phyloP scores from a whole-genome alignment of 2,888 invertebrate species.

The Neoscelio sp. region DNA sequence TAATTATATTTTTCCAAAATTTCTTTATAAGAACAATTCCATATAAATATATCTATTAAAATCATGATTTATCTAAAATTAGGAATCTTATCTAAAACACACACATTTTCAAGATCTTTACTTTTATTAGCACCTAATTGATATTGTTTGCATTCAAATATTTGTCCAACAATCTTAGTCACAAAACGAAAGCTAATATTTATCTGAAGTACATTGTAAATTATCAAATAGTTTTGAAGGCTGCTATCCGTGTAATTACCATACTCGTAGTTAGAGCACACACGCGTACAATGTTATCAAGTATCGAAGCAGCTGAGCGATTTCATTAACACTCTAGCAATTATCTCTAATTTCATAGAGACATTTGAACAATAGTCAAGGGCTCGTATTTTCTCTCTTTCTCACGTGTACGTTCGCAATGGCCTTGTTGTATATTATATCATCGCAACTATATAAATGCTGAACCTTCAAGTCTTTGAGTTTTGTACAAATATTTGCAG shows the following conservation, averaged over 20 bases:
- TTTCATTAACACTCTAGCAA: slow-evolving; percentile 65
- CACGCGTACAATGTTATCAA: slow-evolving; percentile 37
- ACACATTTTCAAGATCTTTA: slow-evolving; percentile 1
- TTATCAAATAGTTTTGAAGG: slow-evolving; percentile 62
- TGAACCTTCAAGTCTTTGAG: slow-evolving; percentile 1
- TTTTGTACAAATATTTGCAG: not conserved
- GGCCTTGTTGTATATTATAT: slow-evolving; percentile 17
- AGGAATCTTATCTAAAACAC: slow-evolving; percentile 9
- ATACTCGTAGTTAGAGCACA: slow-evolving; percentile 44
- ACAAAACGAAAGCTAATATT: slow-evolving; percentile 33
- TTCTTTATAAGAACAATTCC: no score
- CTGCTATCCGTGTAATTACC: slow-evolving; percentile 47
- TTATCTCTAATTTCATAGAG: slow-evolving; percentile 64
- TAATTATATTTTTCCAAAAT: no score
- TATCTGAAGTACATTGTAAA: slow-evolving; percentile 37
- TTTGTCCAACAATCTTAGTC: slow-evolving; percentile 23
- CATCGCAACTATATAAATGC: not conserved
- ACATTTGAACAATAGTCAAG: slow-evolving; percentile 65
- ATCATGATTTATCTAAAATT: no score
- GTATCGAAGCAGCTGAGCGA: slow-evolving; percentile 61
- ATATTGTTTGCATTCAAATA: slow-evolving; percentile 21
- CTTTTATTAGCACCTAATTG: not conserved
- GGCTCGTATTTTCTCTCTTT: slow-evolving; percentile 43
- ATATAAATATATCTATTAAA: no score
- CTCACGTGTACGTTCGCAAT: not conserved